Percentiles rank a stretch among this genome's conserved stretches.
phyloP scores from a whole-genome alignment of 2,797 vertebrate species.

The Falco rusticolus region DNA sequence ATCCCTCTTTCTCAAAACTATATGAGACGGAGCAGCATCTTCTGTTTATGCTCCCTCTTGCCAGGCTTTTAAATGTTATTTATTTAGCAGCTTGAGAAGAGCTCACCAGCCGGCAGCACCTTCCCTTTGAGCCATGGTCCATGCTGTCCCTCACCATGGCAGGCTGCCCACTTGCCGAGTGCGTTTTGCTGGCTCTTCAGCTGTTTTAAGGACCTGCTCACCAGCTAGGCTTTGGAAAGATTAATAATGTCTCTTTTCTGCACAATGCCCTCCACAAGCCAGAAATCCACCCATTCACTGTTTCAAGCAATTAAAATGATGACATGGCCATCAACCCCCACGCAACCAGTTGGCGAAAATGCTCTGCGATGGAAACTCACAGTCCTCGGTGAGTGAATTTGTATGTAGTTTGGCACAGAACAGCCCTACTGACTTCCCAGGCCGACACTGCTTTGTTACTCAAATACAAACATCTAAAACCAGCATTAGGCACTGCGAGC shows the following conservation, averaged over 20 bases:
- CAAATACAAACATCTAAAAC: slow-evolving; percentile 61
- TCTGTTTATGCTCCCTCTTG: not conserved
- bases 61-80: not conserved
- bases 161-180: not conserved
- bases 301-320: not conserved
- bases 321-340: not conserved
- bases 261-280: slow-evolving; percentile 21
- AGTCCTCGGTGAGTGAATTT: not conserved
- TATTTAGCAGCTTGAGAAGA: slow-evolving; percentile 17
- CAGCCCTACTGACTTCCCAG: slow-evolving; percentile 44
- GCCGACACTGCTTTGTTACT: slow-evolving; percentile 59
- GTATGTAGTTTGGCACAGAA: slow-evolving; percentile 44
- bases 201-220: not conserved
- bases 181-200: not conserved
- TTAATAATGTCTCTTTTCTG: slow-evolving; percentile 7
- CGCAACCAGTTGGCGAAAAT: not conserved
- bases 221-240: slow-evolving; percentile 10
- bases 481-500: slow-evolving; percentile 37
- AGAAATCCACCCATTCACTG: not conserved
- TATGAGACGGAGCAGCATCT: not conserved
- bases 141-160: not conserved
- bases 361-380: not conserved
- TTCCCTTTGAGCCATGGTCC: not conserved
- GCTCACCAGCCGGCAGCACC: not conserved
- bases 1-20: not conserved